phyloP scores from a whole-genome alignment of 1,140 invertebrate species.

The Grapholita molesta region DNA sequence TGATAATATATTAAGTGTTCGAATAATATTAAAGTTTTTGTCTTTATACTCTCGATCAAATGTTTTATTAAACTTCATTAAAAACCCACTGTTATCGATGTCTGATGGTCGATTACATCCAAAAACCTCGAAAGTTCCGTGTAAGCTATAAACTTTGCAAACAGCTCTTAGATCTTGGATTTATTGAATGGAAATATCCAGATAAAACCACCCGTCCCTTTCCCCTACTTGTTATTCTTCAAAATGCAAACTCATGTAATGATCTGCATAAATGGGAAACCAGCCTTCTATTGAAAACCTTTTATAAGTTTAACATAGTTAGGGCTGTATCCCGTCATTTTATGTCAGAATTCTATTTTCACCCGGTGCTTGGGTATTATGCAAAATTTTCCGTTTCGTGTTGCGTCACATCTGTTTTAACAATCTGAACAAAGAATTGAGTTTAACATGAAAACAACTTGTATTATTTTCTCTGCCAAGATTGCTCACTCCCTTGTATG shows the following conservation, averaged over 20 bases:
- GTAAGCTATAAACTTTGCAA: conserved; percentile 14
- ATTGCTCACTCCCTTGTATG: too few relatives aligned
- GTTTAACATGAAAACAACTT: too few relatives aligned
- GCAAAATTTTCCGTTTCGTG: background rate
- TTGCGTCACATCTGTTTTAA: background rate
- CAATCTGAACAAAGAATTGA: background rate
- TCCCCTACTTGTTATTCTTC: conserved; percentile 14
- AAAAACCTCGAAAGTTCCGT: conserved; percentile 7
- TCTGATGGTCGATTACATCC: background rate
- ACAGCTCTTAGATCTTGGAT: conserved; percentile 17
- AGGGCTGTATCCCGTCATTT: conserved; percentile 4
- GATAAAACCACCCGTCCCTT: conserved; percentile 3
- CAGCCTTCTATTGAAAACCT: conserved; percentile 9
- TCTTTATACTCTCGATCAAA: too few relatives aligned
- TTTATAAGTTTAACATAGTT: conserved; percentile 16
- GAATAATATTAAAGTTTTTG: too few relatives aligned
- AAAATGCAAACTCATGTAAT: conserved; percentile 17
- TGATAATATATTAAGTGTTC: too few relatives aligned
- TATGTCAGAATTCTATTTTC: conserved; percentile 5
- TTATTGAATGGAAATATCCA: conserved; percentile 17
- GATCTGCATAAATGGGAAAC: conserved; percentile 14
- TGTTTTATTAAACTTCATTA: background rate
- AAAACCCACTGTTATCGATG: background rate
- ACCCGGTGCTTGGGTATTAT: background rate
- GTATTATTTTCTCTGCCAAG: too few relatives aligned